phyloP scores from a whole-genome alignment of 1,140 invertebrate species.

The Pachyrhynchus sulphureomaculatus region DNA sequence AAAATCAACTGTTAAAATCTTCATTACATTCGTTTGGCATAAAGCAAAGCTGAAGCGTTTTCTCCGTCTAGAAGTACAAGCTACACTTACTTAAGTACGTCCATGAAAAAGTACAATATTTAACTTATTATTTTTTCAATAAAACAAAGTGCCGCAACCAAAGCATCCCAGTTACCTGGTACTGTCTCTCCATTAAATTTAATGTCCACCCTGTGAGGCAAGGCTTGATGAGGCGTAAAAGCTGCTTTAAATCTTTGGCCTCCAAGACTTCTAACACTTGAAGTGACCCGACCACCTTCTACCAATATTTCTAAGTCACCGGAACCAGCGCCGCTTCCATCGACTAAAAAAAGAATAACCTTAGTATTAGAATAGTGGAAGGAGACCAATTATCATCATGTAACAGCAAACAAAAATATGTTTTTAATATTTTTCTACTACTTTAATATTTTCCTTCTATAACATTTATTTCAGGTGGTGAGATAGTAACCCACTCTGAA shows the following conservation, averaged over 20 bases:
- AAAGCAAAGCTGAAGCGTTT: no score
- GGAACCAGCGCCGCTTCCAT: constrained; percentile 90
- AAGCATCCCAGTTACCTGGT: constrained; percentile 69
- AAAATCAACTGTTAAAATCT: no score
- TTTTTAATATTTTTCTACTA: no score
- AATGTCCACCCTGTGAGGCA: constrained; percentile 88
- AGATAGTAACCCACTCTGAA: no score
- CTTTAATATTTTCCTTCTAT: no score
- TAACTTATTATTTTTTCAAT: no score
- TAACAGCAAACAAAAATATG: no score
- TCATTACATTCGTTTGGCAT: no score
- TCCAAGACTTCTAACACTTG: constrained; percentile 89
- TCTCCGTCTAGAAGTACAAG: no score
- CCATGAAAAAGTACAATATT: no score
- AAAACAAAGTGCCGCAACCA: background rate
- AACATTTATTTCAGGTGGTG: no score
- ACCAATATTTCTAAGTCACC: constrained; percentile 96
- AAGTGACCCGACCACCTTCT: constrained; percentile 92
- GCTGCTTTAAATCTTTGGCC: constrained; percentile 86
- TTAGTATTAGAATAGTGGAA: background rate
- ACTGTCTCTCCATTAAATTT: constrained; percentile 94
- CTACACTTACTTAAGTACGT: no score
- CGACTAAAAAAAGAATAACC: constrained; percentile 63
- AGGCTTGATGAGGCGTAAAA: constrained; percentile 85
- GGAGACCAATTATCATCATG: background rate